phyloP scores from a whole-genome alignment of 1,140 invertebrate genomes.

The fruit fly (Drosophila melanogaster) region Release_6_plus_ISO1_MT NT_037436.4:21843501-21844000 shows the following conservation, averaged over 20 bases:
- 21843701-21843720: not conserved
- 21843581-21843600: conserved; percentile 50
- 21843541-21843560: conserved; percentile 21
- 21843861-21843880: no score
- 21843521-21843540: not conserved
- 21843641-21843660: conserved; percentile 43
- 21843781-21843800: not conserved
- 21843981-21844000: no score
- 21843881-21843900: no score
- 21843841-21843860: no score
- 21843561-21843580: conserved; percentile 41
- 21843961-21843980: no score
- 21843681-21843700: conserved; percentile 49
- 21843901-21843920: no score
- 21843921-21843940: no score
- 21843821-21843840: no score
- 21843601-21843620: conserved; percentile 49
- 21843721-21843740: conserved; percentile 10
- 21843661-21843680: conserved; percentile 35
- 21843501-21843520: not conserved
- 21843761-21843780: not conserved
- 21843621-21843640: conserved; percentile 32
- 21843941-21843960: no score
- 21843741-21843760: not conserved
- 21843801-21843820: no score